phyloP scores from a whole-genome alignment of 1,140 invertebrate species.

The Chironomus tepperi region DNA sequence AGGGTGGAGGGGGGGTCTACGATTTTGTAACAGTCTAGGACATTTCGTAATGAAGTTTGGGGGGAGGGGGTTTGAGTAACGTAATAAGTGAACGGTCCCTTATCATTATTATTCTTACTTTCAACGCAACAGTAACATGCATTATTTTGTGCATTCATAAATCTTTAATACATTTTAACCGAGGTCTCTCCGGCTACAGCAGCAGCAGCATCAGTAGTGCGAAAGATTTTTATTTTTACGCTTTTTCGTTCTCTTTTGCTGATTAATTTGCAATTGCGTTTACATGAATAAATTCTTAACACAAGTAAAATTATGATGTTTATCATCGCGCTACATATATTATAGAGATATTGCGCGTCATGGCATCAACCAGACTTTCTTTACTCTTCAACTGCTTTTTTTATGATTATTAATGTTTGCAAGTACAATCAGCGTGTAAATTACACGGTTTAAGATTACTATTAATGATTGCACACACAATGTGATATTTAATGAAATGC shows the following conservation, averaged over 20 bases:
- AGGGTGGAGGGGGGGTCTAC: too few species aligned
- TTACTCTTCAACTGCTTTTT: background rate
- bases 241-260: background rate
- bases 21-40: too few species aligned
- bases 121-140: background rate
- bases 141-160: background rate
- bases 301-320: background rate
- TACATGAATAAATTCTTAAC: background rate
- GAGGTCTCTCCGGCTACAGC: background rate
- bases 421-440: background rate
- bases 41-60: too few species aligned
- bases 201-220: background rate
- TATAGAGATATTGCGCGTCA: background rate
- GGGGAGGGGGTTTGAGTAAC: too few species aligned
- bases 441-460: background rate
- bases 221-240: background rate
- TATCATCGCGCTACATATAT: background rate
- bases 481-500: background rate
- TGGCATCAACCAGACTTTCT: too few species aligned
- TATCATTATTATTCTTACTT: too few species aligned
- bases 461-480: background rate
- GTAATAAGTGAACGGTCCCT: too few species aligned
- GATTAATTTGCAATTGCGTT: slow-evolving; percentile 8
- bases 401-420: background rate
- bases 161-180: too few species aligned